Evolutionary conservation across 2,888 invertebrate genomes (phyloP).

Genomic region (Polydrusus tereticollis): DNA sequence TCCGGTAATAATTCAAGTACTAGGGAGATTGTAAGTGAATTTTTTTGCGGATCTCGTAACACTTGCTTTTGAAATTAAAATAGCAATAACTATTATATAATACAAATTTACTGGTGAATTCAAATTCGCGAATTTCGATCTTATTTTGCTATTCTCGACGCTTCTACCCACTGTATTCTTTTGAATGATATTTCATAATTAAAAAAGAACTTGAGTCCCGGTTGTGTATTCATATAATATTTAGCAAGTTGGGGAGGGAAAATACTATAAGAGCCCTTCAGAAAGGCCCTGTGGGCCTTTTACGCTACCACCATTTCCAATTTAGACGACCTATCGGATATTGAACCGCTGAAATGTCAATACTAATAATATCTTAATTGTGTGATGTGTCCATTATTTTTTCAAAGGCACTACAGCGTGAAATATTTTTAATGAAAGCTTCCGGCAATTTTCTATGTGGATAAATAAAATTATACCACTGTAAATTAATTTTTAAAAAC

Average conservation of each 20-base stretch:
- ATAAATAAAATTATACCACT: background rate
- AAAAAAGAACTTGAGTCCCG: constrained; percentile 57
- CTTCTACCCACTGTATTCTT: constrained; percentile 43
- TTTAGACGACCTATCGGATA: constrained; percentile 40
- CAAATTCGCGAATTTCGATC: no score
- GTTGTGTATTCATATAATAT: constrained; percentile 60
- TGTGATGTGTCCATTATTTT: constrained; percentile 35
- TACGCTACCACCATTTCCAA: constrained; percentile 42
- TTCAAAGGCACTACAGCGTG: constrained; percentile 8
- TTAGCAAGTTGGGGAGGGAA: constrained; percentile 58
- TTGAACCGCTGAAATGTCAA: constrained; percentile 40
- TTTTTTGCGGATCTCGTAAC: no score
- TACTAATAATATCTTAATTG: constrained; percentile 45
- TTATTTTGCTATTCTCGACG: no score
- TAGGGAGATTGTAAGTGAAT: no score
- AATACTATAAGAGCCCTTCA: constrained; percentile 36
- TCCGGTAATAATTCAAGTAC: no score
- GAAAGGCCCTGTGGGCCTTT: constrained; percentile 43
- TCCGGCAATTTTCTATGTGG: constrained; percentile 23
- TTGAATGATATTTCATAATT: constrained; percentile 57
- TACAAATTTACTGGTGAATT: no score
- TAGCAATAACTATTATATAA: no score
- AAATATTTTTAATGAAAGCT: constrained; percentile 25
- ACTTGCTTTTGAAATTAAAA: no score
- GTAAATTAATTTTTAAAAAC: background rate